A percentile compares a stretch with the other conserved stretches of the same genome.
Conservation (phyloP, 2,797 vertebrate genomes). For the Acomys russatus region DNA sequence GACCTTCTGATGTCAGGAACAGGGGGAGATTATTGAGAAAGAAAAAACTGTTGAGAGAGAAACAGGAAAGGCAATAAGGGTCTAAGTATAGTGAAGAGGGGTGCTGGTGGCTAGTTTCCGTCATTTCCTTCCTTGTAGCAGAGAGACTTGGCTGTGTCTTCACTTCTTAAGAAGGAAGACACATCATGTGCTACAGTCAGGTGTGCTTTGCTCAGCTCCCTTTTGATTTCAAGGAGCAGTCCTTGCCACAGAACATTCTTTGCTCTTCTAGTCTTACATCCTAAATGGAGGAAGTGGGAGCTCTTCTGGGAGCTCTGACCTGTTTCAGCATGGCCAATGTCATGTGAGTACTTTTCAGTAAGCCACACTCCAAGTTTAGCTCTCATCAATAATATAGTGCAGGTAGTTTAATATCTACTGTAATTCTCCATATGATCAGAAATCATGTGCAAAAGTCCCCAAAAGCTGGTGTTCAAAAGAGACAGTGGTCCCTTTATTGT, state of each 20-base stretch:
- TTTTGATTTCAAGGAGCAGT: neutral
- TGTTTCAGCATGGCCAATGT: neutral
- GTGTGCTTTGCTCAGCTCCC: neutral
- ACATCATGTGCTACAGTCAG: neutral
- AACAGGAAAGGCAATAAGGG: constrained; percentile 23
- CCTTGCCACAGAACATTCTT: neutral
- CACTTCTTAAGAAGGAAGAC: neutral
- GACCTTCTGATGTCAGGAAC: constrained; percentile 8
- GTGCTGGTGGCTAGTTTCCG: neutral
- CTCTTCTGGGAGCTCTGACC: neutral
- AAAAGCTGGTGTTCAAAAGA: constrained; percentile 29
- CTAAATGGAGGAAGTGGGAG: neutral
- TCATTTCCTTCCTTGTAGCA: neutral
- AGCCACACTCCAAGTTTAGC: neutral
- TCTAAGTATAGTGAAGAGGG: neutral
- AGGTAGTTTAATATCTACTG: neutral
- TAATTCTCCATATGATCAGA: constrained; percentile 28
- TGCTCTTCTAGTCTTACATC: neutral
- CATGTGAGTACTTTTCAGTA: neutral
- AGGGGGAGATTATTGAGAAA: neutral
- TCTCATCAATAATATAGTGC: neutral
- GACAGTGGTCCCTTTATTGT: constrained; percentile 17
- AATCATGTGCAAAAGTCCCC: neutral
- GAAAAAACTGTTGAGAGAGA: constrained; percentile 42
- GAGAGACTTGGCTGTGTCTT: neutral